Conservation (phyloP, 1,140 invertebrate genomes). For the Hydropsyche tenuis region DNA sequence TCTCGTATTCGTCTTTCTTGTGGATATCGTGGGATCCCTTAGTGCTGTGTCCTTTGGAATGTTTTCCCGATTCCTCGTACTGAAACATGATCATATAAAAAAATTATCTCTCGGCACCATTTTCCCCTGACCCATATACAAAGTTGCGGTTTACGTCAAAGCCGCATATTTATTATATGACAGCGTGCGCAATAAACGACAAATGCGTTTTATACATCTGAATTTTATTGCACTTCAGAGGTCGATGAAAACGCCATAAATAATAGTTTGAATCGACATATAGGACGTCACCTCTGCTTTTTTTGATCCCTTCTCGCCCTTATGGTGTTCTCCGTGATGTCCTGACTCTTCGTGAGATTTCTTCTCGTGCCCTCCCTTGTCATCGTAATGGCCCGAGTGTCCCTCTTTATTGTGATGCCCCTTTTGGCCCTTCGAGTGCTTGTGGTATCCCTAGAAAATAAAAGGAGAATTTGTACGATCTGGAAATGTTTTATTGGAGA, state of each 20-base stretch:
- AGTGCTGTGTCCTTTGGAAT: slow-evolving; percentile 74
- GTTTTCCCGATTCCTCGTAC: slow-evolving; percentile 70
- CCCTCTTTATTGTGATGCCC: slow-evolving; percentile 71
- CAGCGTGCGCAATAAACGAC: slow-evolving; percentile 21
- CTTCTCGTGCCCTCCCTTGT: slow-evolving; percentile 69
- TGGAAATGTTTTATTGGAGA: not conserved
- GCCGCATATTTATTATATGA: slow-evolving; percentile 1
- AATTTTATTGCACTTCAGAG: slow-evolving; percentile 32
- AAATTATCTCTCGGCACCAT: too few relatives aligned
- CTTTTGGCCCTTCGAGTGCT: slow-evolving; percentile 68
- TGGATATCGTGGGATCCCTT: slow-evolving; percentile 75
- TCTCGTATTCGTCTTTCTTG: slow-evolving; percentile 77
- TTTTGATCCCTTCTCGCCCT: slow-evolving; percentile 62
- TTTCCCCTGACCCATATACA: not conserved
- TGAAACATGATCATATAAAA: slow-evolving; percentile 46
- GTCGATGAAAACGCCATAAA: not conserved
- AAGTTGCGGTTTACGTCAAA: not conserved
- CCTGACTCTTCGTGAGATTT: slow-evolving; percentile 67
- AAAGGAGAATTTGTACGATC: not conserved
- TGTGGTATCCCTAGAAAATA: slow-evolving; percentile 59
- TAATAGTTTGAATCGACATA: slow-evolving; percentile 1
- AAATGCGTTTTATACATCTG: slow-evolving; percentile 22
- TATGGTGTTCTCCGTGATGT: slow-evolving; percentile 68
- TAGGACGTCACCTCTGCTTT: slow-evolving; percentile 56
- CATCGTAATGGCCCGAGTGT: slow-evolving; percentile 66